phyloP scores from a whole-genome alignment of 1,140 invertebrate genomes.

The Cyclargus thomasi region DNA sequence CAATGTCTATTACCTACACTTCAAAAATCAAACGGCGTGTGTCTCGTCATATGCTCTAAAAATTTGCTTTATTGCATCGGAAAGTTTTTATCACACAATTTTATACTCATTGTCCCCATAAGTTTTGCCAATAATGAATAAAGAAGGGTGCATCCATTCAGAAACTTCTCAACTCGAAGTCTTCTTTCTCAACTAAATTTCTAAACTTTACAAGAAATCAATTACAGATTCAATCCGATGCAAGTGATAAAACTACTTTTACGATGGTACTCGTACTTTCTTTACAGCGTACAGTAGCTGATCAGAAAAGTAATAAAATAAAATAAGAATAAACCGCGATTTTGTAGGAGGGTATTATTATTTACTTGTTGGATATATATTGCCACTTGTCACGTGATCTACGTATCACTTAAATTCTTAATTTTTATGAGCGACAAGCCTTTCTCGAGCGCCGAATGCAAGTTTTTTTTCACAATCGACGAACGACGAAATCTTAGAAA shows the following conservation, averaged over 20 bases:
- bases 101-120: background rate
- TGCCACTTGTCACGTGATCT: too few species aligned
- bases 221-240: background rate
- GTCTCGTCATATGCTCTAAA: too few species aligned
- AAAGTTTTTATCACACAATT: too few species aligned
- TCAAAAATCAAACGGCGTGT: too few species aligned
- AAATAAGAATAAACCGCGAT: background rate
- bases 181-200: background rate
- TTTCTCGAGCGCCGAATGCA: too few species aligned
- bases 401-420: too few species aligned
- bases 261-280: background rate
- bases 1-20: too few species aligned
- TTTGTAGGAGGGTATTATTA: background rate
- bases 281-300: background rate
- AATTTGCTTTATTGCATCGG: too few species aligned
- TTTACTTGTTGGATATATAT: too few species aligned
- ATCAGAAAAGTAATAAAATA: background rate
- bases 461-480: too few species aligned
- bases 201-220: background rate
- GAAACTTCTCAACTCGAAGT: background rate
- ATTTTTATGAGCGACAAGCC: too few species aligned
- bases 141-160: background rate
- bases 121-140: background rate
- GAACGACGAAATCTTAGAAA: too few species aligned
- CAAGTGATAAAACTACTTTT: conserved; percentile 1